Base-by-base conservation (phyloP, 2,888 invertebrate genomes). In the Timandra comae region DNA sequence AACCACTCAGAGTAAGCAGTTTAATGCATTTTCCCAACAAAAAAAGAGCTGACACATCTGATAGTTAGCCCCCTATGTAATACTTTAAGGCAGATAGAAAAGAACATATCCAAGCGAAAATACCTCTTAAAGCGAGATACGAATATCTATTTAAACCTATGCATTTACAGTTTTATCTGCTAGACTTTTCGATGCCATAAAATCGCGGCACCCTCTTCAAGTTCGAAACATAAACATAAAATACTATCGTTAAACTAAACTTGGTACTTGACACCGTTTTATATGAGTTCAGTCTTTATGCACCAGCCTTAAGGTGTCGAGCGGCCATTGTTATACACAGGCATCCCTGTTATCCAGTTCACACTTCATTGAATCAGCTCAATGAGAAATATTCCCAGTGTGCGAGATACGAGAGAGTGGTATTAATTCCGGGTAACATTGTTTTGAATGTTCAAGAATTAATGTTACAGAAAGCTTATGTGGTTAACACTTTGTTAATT, bases 331-430 rank as follows among this genome's bases (percentile, higher is more conserved):
- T 67, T 40, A 56, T 50, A 54, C 49, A 26, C 7, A 63, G 52
- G 61, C 68, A 62, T 71, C 63, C 64, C 47, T 64, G 73, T 76
- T 79, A 79, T 79, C 76, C 76, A 51, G 56, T 64, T 72, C 62
- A 66, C 71, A 66, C 74, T 70, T 71, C 76, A 76, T 76, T 76
- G 73, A 56, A 59, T 60, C 56, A 48, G 52, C 51, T 70, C 67
- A 69, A 73, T 71, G 69, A 64, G 63, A 65, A 67, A 67, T 68
- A 71, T 71, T 72, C 63, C 63, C 60, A 69, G 61, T 70, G 65
- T 62, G 51, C 28, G 41, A 52, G 45, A 49, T 52, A 53, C 33
- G 35, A 38, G 43, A 6, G 16, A 42, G 33, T 29, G 39, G 46
- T 40, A 54, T 51, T 47, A 51, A 43, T 48, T 44, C 27, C 41